Conservation (phyloP, 2,888 invertebrate species). For the Phalera bucephala region DNA sequence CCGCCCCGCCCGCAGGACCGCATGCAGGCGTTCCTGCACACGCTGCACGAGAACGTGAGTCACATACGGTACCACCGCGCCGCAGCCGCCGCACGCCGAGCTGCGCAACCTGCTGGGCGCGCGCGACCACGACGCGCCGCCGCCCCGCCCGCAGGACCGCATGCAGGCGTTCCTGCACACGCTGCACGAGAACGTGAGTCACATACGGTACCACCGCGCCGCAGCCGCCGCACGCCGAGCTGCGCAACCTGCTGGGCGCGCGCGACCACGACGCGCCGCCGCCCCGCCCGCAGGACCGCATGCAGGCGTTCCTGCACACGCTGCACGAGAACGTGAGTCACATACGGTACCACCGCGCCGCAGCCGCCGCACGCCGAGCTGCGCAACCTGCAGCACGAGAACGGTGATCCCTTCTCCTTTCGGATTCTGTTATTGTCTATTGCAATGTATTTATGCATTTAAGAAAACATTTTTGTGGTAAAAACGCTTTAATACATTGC, state of each 20-base stretch:
- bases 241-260: constrained; percentile 88
- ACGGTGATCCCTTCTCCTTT: too few relatives aligned
- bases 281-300: constrained; percentile 88
- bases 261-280: constrained; percentile 74
- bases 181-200: constrained; percentile 86
- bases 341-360: constrained; percentile 48
- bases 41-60: constrained; percentile 87
- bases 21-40: constrained; percentile 92
- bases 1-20: constrained; percentile 88
- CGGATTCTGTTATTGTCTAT: too few relatives aligned
- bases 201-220: constrained; percentile 47
- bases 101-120: constrained; percentile 89
- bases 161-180: constrained; percentile 93
- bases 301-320: constrained; percentile 91
- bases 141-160: constrained; percentile 88
- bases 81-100: constrained; percentile 89
- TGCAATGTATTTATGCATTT: too few relatives aligned
- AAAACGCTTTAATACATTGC: too few relatives aligned
- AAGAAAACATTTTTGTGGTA: too few relatives aligned
- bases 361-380: constrained; percentile 90
- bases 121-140: constrained; percentile 66
- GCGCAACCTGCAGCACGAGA: constrained; percentile 87
- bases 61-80: constrained; percentile 21
- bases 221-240: constrained; percentile 89
- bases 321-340: constrained; percentile 86